Evolutionary conservation across 2,888 invertebrate genomes (phyloP).

Genomic region (Xylota segnis): DNA sequence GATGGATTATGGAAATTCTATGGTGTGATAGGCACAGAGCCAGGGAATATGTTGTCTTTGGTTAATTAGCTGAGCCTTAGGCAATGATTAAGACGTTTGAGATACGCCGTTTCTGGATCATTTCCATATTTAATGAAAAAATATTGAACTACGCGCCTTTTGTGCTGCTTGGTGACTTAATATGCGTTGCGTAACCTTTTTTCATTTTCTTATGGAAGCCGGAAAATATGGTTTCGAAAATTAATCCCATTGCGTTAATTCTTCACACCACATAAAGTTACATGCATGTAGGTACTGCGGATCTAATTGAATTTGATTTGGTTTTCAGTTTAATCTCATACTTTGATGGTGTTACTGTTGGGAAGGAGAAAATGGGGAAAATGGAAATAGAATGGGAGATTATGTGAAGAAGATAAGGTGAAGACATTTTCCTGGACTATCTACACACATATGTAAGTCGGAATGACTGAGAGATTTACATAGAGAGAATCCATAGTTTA

Average conservation of each 20-base stretch:
- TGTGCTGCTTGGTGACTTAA: background rate
- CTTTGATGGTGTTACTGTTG: background rate
- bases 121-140: conserved; percentile 57
- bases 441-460: too few relatives aligned
- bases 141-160: conserved; percentile 6
- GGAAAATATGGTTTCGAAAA: conserved; percentile 7
- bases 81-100: conserved; percentile 47
- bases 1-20: conserved; percentile 58
- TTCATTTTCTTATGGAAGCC: background rate
- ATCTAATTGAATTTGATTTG: conserved; percentile 41
- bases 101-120: background rate
- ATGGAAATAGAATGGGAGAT: background rate
- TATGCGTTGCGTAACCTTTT: background rate
- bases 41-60: conserved; percentile 30
- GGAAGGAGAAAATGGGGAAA: background rate
- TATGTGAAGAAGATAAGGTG: background rate
- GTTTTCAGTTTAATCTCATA: conserved; percentile 4
- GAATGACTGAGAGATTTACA: too few relatives aligned
- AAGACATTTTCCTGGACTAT: background rate
- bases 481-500: too few relatives aligned
- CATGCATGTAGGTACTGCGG: background rate
- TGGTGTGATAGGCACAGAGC: background rate
- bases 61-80: conserved; percentile 34
- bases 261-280: conserved; percentile 28
- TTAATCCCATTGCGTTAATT: conserved; percentile 20